Evolutionary conservation across 2,797 vertebrate species (phyloP).

Genomic region (Acanthopagrus latus): DNA sequence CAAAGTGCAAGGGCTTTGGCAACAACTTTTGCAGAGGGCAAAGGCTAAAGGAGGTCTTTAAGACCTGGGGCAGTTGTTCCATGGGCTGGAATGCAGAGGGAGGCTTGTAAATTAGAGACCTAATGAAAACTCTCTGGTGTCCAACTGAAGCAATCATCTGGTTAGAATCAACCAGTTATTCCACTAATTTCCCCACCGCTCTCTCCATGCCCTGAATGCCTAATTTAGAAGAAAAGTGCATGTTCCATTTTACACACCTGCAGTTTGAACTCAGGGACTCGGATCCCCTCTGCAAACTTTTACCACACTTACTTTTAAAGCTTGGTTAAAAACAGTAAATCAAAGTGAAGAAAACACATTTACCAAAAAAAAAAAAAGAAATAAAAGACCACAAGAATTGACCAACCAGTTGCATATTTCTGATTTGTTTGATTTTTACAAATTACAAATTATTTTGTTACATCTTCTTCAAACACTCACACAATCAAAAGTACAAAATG

Average conservation of each 20-base stretch:
- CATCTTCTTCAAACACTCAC: not conserved
- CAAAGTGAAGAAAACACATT: slow-evolving; percentile 1
- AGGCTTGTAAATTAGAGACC: slow-evolving; percentile 98
- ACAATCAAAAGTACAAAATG: slow-evolving; percentile 12
- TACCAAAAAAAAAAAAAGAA: slow-evolving; percentile 8
- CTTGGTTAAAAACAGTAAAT: slow-evolving; percentile 51
- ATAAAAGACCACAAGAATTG: slow-evolving; percentile 1
- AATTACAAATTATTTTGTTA: not conserved
- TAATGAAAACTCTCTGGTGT: slow-evolving; percentile 98
- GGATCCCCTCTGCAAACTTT: slow-evolving; percentile 67
- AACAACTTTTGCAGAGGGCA: slow-evolving; percentile 66
- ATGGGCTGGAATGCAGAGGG: slow-evolving; percentile 92
- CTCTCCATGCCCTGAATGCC: slow-evolving; percentile 93
- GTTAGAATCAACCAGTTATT: slow-evolving; percentile 99
- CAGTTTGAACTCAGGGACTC: slow-evolving; percentile 85
- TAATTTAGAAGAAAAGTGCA: slow-evolving; percentile 97
- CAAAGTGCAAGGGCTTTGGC: slow-evolving; percentile 50
- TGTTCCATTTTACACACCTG: slow-evolving; percentile 96
- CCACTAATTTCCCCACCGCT: slow-evolving; percentile 95
- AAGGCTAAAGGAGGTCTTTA: slow-evolving; percentile 81
- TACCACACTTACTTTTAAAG: slow-evolving; percentile 45
- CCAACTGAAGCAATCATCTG: slow-evolving; percentile 99
- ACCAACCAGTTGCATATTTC: slow-evolving; percentile 26
- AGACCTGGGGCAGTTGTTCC: slow-evolving; percentile 81
- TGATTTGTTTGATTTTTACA: not conserved